A percentile compares a stretch with the other conserved stretches of the same genome.
Evolutionary conservation across 2,113 vertebrate species (phyloP).

Genomic region (Chloroceryle aenea): DNA sequence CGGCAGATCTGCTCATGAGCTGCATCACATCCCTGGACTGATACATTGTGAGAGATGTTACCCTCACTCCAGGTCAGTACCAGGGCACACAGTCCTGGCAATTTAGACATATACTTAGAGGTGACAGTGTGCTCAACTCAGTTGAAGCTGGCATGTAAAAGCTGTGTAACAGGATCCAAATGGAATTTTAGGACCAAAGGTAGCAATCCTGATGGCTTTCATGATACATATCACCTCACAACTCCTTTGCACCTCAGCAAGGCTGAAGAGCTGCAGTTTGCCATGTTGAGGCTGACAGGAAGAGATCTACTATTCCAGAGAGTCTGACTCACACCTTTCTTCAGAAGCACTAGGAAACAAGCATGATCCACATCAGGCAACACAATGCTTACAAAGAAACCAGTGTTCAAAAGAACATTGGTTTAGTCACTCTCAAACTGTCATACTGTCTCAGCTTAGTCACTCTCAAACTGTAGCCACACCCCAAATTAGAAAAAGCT

Average conservation of each 20-base stretch:
- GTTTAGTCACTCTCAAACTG: background rate
- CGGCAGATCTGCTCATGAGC: background rate
- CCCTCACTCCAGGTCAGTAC: background rate
- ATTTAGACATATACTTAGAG: background rate
- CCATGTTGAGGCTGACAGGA: fast-evolving
- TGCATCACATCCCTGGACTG: background rate
- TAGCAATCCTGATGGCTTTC: background rate
- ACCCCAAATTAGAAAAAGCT: background rate
- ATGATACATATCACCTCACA: background rate
- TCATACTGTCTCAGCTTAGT: too few relatives aligned
- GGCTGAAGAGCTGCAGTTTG: background rate
- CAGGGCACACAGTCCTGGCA: background rate
- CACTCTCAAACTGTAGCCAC: background rate
- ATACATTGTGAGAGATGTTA: background rate
- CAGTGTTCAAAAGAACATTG: background rate
- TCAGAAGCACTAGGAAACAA: background rate
- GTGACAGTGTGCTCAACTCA: background rate
- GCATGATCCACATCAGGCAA: background rate
- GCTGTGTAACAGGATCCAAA: background rate
- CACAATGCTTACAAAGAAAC: background rate
- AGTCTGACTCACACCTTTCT: background rate
- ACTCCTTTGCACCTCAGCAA: fast-evolving
- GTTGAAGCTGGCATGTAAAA: background rate
- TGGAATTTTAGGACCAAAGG: background rate
- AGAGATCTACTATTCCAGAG: background rate